These are phyloP conservation scores for Paracentrotus lividus DNA, from an alignment of 53 echinoderm and acorn worm genomes.

Conservation along the genomic window DNA sequence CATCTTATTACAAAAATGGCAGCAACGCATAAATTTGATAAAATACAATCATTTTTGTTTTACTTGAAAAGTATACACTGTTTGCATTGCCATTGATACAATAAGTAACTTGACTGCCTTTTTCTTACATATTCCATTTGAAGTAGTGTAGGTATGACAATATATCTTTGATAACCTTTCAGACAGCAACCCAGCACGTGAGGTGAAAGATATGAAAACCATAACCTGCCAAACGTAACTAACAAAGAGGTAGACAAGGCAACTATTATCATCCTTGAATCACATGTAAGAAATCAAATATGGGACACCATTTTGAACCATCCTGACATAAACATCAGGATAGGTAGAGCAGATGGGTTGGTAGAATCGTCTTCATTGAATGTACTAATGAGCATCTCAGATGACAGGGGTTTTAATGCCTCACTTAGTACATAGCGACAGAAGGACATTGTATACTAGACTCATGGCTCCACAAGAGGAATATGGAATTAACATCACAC, in stretches of 20 bases:
- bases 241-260: neutral
- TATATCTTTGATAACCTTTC: neutral
- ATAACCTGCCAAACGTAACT: neutral
- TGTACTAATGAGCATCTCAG: conserved; percentile 19
- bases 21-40: too few species aligned
- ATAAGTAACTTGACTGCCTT: too few species aligned
- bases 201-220: neutral
- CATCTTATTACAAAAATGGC: too few species aligned
- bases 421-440: neutral
- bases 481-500: neutral
- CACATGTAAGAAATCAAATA: neutral
- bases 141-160: too few species aligned
- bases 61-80: too few species aligned
- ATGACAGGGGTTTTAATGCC: conserved; percentile 36
- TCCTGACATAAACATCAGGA: conserved; percentile 29
- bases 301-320: too few species aligned
- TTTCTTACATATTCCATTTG: too few species aligned
- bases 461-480: neutral
- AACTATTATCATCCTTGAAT: neutral
- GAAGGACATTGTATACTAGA: neutral
- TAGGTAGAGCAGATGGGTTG: neutral
- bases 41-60: too few species aligned
- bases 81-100: too few species aligned
- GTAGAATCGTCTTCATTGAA: neutral
- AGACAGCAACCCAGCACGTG: neutral